Base-by-base conservation (phyloP, 2,113 vertebrate genomes). In the Columbina picui region DNA sequence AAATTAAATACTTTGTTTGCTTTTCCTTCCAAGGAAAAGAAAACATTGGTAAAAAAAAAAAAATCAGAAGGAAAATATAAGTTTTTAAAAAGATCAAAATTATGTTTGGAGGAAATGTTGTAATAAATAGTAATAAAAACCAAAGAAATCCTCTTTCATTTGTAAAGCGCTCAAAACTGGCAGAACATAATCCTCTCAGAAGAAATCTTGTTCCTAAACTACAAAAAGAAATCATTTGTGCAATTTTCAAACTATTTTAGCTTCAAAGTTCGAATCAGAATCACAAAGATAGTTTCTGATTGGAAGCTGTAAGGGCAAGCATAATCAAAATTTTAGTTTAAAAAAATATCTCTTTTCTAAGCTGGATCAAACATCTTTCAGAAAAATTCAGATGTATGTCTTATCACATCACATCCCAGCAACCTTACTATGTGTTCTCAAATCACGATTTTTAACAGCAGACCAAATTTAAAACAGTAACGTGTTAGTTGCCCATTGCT, bases 131-230 rank as follows among this genome's bases (percentile, higher is more conserved):
- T 60, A 84, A 63, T 29, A 38, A 10, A 55, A 67, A 63, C 14
- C 6, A 65, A 77, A 85, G n/a, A 87, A 87, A 89, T 80, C 45
- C 78, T 93, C 87, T 95, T 87, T 85, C 49, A 61, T 93, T 84
- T 87, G 30, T 49, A 85, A 91, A 85, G 36, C 85, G 39, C 50
- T 73, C 64, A 49, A 76, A 88, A 82, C 36, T 83, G 6, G 1
- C 70, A 93, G 95, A 81, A 79, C 53, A 36, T 89, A 89, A 93
- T 91, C 65, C 63, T 89, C 78, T 91, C 74, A 84, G 76, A 87
- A 85, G 84, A 89, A 57, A 89, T n/a, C 26, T 63, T 65, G 57
- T 41, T 85, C 59, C 59, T 85, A 64, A 95, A 95, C 52, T 57
- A 39, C 13, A 67, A 78, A 84, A 92, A 43, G 41, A 83, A 94